These are phyloP conservation scores for Hemibagrus wyckioides DNA, from an alignment of 2,113 vertebrate genomes.

Conservation along the genomic window DNA sequence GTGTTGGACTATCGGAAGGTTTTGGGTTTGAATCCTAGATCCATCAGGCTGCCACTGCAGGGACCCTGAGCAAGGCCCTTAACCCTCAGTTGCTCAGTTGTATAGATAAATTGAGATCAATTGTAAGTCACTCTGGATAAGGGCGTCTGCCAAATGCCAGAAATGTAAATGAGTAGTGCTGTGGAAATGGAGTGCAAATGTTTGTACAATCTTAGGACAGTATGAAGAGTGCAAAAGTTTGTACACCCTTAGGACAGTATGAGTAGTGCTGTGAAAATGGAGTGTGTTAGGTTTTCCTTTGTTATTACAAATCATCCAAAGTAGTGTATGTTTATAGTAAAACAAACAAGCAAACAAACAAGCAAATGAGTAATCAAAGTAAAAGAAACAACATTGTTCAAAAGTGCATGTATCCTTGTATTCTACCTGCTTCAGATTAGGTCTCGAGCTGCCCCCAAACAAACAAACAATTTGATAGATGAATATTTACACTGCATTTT, in stretches of 20 bases:
- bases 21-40: too few species aligned
- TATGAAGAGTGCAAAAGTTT: neutral
- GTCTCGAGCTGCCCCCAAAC: neutral
- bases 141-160: too few species aligned
- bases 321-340: neutral
- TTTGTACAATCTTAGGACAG: too few species aligned
- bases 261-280: neutral
- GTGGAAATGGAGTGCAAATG: neutral
- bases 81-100: too few species aligned
- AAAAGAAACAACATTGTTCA: neutral
- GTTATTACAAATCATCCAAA: neutral
- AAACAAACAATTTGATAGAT: neutral
- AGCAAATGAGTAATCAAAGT: neutral
- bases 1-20: too few species aligned
- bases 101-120: too few species aligned
- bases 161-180: neutral
- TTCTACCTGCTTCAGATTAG: neutral
- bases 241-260: neutral
- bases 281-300: neutral
- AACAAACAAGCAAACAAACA: neutral
- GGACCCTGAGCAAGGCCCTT: too few species aligned
- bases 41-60: too few species aligned
- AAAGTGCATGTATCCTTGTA: neutral
- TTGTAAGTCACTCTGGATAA: too few species aligned
- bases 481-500: too few species aligned